Conservation (phyloP, 2,888 invertebrate genomes). For the Petrolisthes cinctipes region DNA sequence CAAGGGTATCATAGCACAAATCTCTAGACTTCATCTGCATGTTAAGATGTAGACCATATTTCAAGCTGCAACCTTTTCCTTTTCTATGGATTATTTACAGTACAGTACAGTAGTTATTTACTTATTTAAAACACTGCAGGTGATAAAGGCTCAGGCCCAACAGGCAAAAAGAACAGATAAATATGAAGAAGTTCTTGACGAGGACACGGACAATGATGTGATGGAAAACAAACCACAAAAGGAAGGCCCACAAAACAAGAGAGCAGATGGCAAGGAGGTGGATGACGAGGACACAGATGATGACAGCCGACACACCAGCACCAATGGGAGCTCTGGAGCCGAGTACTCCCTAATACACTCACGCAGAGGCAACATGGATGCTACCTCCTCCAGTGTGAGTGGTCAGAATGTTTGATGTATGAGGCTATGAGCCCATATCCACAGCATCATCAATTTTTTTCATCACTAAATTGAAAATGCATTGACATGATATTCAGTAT, state of each 20-base stretch:
- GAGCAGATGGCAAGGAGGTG: neutral
- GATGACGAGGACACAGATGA: slow-evolving; percentile 15
- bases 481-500: too few relatives aligned
- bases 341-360: slow-evolving; percentile 62
- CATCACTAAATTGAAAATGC: too few relatives aligned
- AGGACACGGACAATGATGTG: neutral
- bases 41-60: too few relatives aligned
- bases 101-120: neutral
- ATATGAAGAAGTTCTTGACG: neutral
- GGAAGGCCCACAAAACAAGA: neutral
- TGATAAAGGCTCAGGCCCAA: neutral
- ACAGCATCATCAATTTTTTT: too few relatives aligned
- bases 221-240: neutral
- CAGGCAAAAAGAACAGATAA: neutral
- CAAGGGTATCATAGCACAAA: too few relatives aligned
- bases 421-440: too few relatives aligned
- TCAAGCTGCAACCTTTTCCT: too few relatives aligned
- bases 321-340: slow-evolving; percentile 58
- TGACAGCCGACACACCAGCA: slow-evolving; percentile 41
- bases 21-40: too few relatives aligned
- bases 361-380: slow-evolving; percentile 34
- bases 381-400: slow-evolving; percentile 44
- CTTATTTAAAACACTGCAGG: neutral
- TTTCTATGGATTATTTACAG: neutral
- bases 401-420: too few relatives aligned